phyloP scores from a whole-genome alignment of 2,888 invertebrate species.

The Electrophaes corylata region DNA sequence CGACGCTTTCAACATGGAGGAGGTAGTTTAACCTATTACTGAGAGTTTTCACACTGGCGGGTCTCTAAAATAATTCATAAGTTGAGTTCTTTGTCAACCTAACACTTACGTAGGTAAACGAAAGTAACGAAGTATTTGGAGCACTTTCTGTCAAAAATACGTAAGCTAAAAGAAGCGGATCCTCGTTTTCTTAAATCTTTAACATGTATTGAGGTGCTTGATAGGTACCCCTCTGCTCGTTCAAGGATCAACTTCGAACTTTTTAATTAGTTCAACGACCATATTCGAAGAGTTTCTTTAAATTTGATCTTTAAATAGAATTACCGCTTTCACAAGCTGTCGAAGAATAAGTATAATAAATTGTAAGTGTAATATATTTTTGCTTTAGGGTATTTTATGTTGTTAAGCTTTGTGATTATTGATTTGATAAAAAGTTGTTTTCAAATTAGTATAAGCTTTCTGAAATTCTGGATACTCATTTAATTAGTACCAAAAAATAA shows the following conservation, averaged over 20 bases:
- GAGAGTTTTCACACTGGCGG: not conserved
- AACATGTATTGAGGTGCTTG: conserved; percentile 49
- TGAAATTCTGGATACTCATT: too few relatives aligned
- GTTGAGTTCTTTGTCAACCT: not conserved
- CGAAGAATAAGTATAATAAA: conserved; percentile 14
- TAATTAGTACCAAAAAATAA: too few relatives aligned
- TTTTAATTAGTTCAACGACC: conserved; percentile 78
- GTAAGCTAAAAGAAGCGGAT: not conserved
- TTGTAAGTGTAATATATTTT: not conserved
- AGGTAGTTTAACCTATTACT: conserved; percentile 19
- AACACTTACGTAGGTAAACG: not conserved
- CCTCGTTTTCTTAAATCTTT: conserved; percentile 20
- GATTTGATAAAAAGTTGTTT: not conserved
- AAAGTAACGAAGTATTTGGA: not conserved
- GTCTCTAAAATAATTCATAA: not conserved
- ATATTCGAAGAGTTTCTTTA: conserved; percentile 67
- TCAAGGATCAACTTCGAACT: conserved; percentile 64
- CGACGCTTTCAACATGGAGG: conserved; percentile 27
- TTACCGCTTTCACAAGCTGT: conserved; percentile 48
- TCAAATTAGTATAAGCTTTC: too few relatives aligned
- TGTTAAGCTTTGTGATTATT: not conserved
- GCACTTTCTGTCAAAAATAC: not conserved
- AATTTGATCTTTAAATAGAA: conserved; percentile 43
- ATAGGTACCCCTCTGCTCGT: conserved; percentile 48
- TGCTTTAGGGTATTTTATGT: not conserved